phyloP scores from a whole-genome alignment of 1,140 invertebrate species.

The Pogonus chalceus region DNA sequence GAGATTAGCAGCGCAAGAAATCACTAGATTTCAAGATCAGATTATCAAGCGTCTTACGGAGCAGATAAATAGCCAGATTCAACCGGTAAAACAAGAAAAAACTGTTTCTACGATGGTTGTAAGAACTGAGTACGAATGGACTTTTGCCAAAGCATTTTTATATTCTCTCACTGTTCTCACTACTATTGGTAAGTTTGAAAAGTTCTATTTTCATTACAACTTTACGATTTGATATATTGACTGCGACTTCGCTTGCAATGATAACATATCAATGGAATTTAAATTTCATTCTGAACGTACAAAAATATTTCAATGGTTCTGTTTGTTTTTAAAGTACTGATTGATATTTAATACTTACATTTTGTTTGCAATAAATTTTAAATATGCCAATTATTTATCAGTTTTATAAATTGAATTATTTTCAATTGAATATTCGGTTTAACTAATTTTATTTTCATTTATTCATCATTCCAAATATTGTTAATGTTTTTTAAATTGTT shows the following conservation, averaged over 20 bases:
- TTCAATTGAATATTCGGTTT: too few relatives aligned
- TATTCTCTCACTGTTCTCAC: conserved; percentile 94
- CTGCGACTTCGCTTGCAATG: neutral
- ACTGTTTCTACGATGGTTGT: conserved; percentile 37
- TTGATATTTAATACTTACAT: too few relatives aligned
- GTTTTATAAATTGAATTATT: too few relatives aligned
- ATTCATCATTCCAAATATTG: too few relatives aligned
- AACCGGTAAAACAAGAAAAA: conserved; percentile 32
- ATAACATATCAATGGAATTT: too few relatives aligned
- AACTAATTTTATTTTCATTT: too few relatives aligned
- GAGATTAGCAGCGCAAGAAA: conserved; percentile 70
- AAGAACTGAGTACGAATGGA: conserved; percentile 65
- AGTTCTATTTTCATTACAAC: conserved; percentile 10
- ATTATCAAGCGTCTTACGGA: conserved; percentile 67
- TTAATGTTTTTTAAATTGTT: too few relatives aligned
- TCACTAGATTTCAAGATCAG: conserved; percentile 79
- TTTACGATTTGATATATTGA: conserved; percentile 7
- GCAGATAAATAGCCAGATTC: conserved; percentile 26
- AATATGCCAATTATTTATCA: too few relatives aligned
- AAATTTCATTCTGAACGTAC: too few relatives aligned
- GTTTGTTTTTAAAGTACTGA: too few relatives aligned
- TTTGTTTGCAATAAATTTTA: too few relatives aligned
- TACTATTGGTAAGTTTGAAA: conserved; percentile 86
- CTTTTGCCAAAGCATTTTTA: conserved; percentile 85
- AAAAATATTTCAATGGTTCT: too few relatives aligned